phyloP scores from a whole-genome alignment of 2,888 invertebrate species.

The Hirtodrosophila histrioides region DNA sequence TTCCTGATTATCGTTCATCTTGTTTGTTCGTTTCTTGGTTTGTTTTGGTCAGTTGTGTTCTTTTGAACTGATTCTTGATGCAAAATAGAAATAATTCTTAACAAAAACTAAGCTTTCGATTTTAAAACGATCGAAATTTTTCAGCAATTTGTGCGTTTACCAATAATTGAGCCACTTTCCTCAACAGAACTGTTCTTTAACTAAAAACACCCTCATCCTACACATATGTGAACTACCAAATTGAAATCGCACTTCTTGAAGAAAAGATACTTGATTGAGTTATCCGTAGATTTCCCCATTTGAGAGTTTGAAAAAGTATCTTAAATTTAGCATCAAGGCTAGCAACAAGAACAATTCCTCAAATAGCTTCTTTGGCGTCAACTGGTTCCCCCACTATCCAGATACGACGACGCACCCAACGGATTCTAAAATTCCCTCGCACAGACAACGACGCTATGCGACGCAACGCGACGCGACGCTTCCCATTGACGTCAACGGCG shows the following conservation, averaged over 20 bases:
- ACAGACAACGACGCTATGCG: constrained; percentile 9
- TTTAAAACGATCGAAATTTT: no score
- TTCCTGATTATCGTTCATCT: no score
- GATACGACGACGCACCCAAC: constrained; percentile 9
- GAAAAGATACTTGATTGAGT: not conserved
- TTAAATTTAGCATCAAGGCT: constrained; percentile 53
- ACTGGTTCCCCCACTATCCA: constrained; percentile 40
- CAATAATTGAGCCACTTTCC: no score
- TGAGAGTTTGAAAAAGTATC: constrained; percentile 4
- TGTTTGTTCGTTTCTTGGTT: no score
- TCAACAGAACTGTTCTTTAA: no score
- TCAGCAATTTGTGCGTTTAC: no score
- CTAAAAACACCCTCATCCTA: no score
- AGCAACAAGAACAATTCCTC: constrained; percentile 28
- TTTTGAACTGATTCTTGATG: no score
- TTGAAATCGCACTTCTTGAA: not conserved
- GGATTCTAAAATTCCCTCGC: constrained; percentile 31
- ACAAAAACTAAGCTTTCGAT: no score
- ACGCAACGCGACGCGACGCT: constrained; percentile 12
- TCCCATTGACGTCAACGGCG: constrained; percentile 73
- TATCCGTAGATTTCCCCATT: not conserved
- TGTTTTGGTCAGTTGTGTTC: no score
- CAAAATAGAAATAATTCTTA: no score
- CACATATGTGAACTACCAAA: not conserved
- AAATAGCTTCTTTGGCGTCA: constrained; percentile 34